Percentiles rank a stretch among this genome's conserved stretches.
Evolutionary conservation across 2,888 invertebrate species (phyloP).

Genomic region (Geotrupes spiniger): DNA sequence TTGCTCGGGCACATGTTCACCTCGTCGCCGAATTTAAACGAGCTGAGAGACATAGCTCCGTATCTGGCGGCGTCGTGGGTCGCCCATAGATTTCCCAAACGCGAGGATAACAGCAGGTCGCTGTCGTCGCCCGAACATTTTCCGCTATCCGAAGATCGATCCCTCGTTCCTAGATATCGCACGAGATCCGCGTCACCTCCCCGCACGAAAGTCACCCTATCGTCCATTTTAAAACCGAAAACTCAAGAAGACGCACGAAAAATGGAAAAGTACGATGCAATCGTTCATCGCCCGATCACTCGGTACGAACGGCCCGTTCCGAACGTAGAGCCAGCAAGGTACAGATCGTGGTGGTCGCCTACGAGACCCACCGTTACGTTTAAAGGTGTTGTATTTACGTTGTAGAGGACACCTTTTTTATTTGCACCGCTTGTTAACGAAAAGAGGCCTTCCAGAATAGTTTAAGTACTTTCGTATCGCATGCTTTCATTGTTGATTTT

Average conservation of each 20-base stretch:
- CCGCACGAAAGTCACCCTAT: conserved; percentile 50
- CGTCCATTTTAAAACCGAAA: conserved; percentile 48
- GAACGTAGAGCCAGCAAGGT: conserved; percentile 43
- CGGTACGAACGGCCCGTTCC: conserved; percentile 69
- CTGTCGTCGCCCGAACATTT: conserved; percentile 54
- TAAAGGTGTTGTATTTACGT: conserved; percentile 60
- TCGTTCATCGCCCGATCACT: conserved; percentile 70
- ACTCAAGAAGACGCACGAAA: conserved; percentile 36
- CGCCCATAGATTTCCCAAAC: conserved; percentile 73
- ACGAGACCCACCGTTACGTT: conserved; percentile 67
- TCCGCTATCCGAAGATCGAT: conserved; percentile 34
- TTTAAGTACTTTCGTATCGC: conserved; percentile 18
- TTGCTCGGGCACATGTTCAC: conserved; percentile 75
- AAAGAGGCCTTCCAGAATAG: conserved; percentile 23
- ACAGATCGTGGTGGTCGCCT: conserved; percentile 51
- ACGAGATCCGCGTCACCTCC: conserved; percentile 50
- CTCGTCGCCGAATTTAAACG: conserved; percentile 75
- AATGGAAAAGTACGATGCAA: conserved; percentile 71
- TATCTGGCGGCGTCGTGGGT: conserved; percentile 78
- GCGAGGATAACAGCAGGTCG: conserved; percentile 65
- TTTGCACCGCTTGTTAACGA: conserved; percentile 22
- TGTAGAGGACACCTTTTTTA: conserved; percentile 26
- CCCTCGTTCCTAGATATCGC: conserved; percentile 50
- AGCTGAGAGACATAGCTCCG: conserved; percentile 73
- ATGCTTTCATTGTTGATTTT: conserved; percentile 7